Evolutionary conservation across 1,140 invertebrate species (phyloP), one percentile per base, ranked within the genome.

Genomic region (Lordiphosa stackelbergi): DNA sequence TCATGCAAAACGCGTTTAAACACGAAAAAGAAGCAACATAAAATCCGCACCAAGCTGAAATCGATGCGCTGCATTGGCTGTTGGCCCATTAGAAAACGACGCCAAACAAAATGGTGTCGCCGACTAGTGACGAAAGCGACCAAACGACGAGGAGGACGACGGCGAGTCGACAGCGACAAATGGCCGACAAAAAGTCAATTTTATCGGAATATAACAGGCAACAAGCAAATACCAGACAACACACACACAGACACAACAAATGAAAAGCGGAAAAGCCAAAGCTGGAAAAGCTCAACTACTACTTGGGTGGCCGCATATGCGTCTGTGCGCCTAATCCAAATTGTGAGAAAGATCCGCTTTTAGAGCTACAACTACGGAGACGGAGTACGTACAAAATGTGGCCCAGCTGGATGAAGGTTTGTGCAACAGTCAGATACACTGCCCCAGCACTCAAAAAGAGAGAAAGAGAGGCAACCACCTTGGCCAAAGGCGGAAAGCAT

Each of bases 321-420:
- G 34, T 22, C 71, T 85, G 81, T 43, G 75, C 81, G 75, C 81
- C 81, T 85, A 74, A 52, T 85, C 70, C 61, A 68, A 85, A 73
- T 81, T 81, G 81, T 72, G 81, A 85, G 81, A 85, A 85, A 85
- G 81, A 85, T 85, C 81, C 81, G 81, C 81, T 85, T 85, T 85
- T 81, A 71, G 83, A 85, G 75, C 78, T 73, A 31, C 52, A 52
- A 68, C 53, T 53, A 69, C 35, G 37, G 38, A 38, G 60, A 57
- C 42, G 43, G 28, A 61, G 57, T 53, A 66, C 65, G 63, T 62
- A 65, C 34, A 66, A 66, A 64, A 35, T 40, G 19, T 35, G 52
- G 52, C 45, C 60, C 11, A 22, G 10, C 11, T 28, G 10, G 36
- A 9, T 8, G 11, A 13, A 19, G 8, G 57, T 28, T 47, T 38